These are phyloP conservation scores for Darevskia mixta DNA, from an alignment of 2,797 vertebrate genomes.

Conservation along the genomic window DNA sequence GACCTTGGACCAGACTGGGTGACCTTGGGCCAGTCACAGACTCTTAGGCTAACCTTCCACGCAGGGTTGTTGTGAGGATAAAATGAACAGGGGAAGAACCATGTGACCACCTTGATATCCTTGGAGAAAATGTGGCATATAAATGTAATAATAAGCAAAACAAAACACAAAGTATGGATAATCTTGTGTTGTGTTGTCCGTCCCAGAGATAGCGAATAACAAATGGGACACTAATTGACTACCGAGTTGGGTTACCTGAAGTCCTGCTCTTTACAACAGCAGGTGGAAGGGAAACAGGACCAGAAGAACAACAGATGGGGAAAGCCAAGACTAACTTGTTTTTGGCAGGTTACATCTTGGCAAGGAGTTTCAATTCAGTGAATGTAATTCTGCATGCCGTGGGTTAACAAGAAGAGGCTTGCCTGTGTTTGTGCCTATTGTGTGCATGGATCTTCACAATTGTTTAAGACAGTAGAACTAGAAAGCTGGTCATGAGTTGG, in stretches of 20 bases:
- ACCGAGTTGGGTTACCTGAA: not conserved
- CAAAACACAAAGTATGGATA: not conserved
- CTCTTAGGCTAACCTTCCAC: no score
- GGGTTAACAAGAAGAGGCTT: not conserved
- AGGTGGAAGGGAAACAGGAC: not conserved
- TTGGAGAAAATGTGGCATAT: no score
- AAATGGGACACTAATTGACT: not conserved
- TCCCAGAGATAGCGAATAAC: not conserved
- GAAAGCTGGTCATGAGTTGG: not conserved
- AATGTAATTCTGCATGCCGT: not conserved
- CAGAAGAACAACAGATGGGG: not conserved
- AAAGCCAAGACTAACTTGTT: not conserved
- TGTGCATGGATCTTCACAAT: not conserved
- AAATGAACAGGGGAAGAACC: no score
- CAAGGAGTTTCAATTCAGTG: not conserved
- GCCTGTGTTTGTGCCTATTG: not conserved
- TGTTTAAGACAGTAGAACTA: not conserved
- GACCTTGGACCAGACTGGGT: no score
- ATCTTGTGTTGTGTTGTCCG: not conserved
- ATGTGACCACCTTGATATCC: no score
- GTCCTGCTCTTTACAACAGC: not conserved
- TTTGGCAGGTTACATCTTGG: not conserved
- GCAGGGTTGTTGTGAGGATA: no score
- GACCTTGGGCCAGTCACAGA: no score
- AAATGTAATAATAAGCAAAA: no score